Conservation (phyloP, 1,140 invertebrate species). For the Phocides pigmalion region DNA sequence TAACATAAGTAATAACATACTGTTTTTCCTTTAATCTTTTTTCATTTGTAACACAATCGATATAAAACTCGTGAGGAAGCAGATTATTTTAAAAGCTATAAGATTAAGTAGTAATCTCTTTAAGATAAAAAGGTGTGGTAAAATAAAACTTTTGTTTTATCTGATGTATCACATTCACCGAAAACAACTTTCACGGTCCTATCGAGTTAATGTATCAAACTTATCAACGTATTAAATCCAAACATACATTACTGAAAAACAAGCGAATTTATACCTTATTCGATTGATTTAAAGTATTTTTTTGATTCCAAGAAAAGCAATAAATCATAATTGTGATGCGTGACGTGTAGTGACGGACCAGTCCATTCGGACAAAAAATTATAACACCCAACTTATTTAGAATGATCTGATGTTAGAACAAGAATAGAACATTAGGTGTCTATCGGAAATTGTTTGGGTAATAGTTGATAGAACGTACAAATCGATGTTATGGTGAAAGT, state of each 20-base stretch:
- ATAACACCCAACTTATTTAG: slow-evolving; percentile 46
- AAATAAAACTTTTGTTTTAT: slow-evolving; percentile 19
- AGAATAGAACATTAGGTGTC: not conserved
- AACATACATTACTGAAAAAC: slow-evolving; percentile 35
- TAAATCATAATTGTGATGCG: slow-evolving; percentile 56
- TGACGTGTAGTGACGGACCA: slow-evolving; percentile 56
- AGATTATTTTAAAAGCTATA: too few relatives aligned
- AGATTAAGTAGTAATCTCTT: not conserved
- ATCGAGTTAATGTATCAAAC: slow-evolving; percentile 42
- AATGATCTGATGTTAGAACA: slow-evolving; percentile 42
- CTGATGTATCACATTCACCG: slow-evolving; percentile 12
- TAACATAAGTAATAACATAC: too few relatives aligned
- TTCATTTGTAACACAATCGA: too few relatives aligned
- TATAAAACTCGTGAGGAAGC: too few relatives aligned
- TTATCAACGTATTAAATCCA: slow-evolving; percentile 51
- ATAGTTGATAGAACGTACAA: slow-evolving; percentile 44
- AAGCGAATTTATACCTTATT: slow-evolving; percentile 43
- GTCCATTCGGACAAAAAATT: slow-evolving; percentile 41
- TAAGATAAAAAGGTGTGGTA: not conserved
- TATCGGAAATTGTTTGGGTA: slow-evolving; percentile 6
- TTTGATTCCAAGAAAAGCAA: slow-evolving; percentile 38
- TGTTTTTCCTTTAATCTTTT: too few relatives aligned
- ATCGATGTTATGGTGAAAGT: slow-evolving; percentile 70
- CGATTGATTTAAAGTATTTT: slow-evolving; percentile 40
- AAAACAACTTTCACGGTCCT: slow-evolving; percentile 49